A percentile compares a stretch with the other conserved stretches of the same genome.
These are phyloP conservation scores for Bubo scandiacus DNA, from an alignment of 2,113 vertebrate species.

Conservation along the genomic window DNA sequence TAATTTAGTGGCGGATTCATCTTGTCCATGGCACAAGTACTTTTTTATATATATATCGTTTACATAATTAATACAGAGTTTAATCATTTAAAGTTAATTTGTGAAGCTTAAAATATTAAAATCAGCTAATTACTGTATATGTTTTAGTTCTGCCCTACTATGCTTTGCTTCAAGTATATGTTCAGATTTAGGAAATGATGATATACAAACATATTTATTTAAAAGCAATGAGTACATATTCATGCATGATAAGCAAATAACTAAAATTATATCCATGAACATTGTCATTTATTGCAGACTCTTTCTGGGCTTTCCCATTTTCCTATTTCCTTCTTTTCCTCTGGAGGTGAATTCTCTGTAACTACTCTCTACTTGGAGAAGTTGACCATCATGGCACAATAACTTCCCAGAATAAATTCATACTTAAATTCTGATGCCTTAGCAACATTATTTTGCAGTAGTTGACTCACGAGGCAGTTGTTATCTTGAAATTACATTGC, in stretches of 20 bases:
- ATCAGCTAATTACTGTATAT: neutral
- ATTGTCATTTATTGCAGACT: neutral
- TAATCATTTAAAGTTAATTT: conserved; percentile 12
- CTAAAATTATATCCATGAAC: neutral
- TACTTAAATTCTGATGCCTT: neutral
- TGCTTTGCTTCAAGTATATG: neutral
- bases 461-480: neutral
- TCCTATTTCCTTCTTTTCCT: neutral
- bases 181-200: neutral
- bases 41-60: neutral
- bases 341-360: neutral
- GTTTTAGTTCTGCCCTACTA: neutral
- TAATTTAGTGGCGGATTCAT: neutral
- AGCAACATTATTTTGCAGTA: neutral
- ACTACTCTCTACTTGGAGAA: neutral
- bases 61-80: neutral
- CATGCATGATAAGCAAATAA: neutral
- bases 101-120: conserved; percentile 11
- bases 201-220: neutral
- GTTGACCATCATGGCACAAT: neutral
- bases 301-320: neutral
- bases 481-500: neutral
- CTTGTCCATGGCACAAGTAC: neutral
- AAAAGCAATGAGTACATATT: neutral
- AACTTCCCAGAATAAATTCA: neutral